Conservation (phyloP, 2,113 vertebrate genomes). For the Ondatra zibethicus region DNA sequence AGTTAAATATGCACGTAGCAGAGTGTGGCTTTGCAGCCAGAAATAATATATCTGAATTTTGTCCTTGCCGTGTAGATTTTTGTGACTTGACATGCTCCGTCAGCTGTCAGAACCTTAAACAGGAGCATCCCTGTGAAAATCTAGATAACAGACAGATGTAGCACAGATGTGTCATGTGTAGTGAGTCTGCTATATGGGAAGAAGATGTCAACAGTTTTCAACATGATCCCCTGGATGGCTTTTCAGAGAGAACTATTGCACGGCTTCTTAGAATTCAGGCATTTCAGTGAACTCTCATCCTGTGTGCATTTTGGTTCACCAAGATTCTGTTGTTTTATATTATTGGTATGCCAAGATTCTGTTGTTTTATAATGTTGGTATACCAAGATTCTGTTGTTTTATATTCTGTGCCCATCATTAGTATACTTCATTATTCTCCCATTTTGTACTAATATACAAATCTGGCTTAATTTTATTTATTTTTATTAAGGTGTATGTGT, state of each 20-base stretch:
- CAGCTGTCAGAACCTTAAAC: not conserved
- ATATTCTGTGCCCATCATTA: not conserved
- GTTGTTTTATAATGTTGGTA: not conserved
- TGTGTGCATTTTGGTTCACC: not conserved
- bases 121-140: accelerated
- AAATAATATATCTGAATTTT: not conserved
- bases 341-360: too few species aligned
- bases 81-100: not conserved
- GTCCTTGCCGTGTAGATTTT: not conserved
- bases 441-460: not conserved
- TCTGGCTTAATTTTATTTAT: not conserved
- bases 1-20: not conserved
- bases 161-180: not conserved
- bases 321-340: not conserved
- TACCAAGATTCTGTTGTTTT: not conserved
- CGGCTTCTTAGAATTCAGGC: not conserved
- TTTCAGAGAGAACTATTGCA: not conserved
- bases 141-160: accelerated
- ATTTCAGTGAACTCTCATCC: not conserved
- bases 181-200: too few species aligned
- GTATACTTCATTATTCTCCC: not conserved
- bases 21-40: not conserved
- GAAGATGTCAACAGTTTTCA: not conserved
- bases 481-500: not conserved
- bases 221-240: not conserved